These are phyloP conservation scores for Poecile atricapillus DNA, from an alignment of 2,113 vertebrate genomes.

Conservation along the genomic window DNA sequence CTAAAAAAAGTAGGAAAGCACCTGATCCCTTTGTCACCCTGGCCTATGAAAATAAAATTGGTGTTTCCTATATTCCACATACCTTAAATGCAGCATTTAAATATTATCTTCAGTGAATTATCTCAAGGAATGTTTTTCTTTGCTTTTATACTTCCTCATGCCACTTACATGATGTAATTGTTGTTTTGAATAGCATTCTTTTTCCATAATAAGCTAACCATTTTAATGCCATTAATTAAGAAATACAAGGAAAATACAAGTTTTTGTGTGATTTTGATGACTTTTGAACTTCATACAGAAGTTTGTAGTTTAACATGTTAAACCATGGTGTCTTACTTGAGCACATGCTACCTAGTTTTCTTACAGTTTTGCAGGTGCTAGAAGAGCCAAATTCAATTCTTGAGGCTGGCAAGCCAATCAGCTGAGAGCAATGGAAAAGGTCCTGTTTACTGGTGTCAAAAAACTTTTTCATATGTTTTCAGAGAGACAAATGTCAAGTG, in stretches of 20 bases:
- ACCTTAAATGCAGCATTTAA: slow-evolving; percentile 15
- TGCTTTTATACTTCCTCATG: slow-evolving; percentile 35
- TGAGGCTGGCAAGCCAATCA: slow-evolving; percentile 13
- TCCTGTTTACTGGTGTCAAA: not conserved
- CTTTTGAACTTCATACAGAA: not conserved
- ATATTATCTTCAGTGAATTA: slow-evolving; percentile 47
- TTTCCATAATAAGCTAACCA: not conserved
- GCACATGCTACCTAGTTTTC: not conserved
- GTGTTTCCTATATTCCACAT: slow-evolving; percentile 20
- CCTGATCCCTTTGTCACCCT: slow-evolving; percentile 36
- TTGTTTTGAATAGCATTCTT: slow-evolving; percentile 45
- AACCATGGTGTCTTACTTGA: not conserved
- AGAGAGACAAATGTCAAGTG: not conserved
- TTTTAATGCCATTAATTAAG: slow-evolving; percentile 31
- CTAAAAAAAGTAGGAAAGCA: slow-evolving; percentile 31
- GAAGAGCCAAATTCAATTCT: not conserved
- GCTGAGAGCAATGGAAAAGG: slow-evolving; percentile 1
- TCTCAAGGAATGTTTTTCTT: slow-evolving; percentile 51
- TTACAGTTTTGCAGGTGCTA: slow-evolving; percentile 15
- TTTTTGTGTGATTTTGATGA: not conserved
- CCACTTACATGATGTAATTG: slow-evolving; percentile 18
- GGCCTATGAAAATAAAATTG: not conserved
- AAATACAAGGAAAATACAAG: slow-evolving; percentile 3
- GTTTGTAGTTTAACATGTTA: not conserved
- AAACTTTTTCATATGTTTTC: not conserved